These are phyloP conservation scores for Diacarnus erythraeanus DNA, from an alignment of 37 sponge, comb jelly and placozoan species.

Conservation along the genomic window DNA sequence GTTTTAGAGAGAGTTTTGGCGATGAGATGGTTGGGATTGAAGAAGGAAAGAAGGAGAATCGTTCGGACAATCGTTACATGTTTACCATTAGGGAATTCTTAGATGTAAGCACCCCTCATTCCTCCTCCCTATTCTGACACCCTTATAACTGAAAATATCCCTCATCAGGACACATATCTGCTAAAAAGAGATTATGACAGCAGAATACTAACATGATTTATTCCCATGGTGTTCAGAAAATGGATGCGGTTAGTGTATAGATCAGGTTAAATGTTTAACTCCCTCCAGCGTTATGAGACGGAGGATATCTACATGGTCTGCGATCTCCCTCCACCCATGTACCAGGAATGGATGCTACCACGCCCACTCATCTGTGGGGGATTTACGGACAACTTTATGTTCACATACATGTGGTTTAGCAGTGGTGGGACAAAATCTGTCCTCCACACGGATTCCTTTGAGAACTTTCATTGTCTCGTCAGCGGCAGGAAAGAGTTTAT, in stretches of 20 bases:
- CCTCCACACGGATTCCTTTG: conserved; percentile 65
- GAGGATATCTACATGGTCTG: conserved; percentile 67
- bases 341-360: conserved; percentile 57
- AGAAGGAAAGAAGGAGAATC: conserved; percentile 72
- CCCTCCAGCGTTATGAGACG: conserved; percentile 39
- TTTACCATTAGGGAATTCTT: conserved; percentile 49
- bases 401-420: conserved; percentile 74
- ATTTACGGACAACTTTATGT: conserved; percentile 33
- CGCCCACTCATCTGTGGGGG: conserved; percentile 70
- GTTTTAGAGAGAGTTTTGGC: conserved; percentile 61
- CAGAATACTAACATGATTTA: too few species aligned
- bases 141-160: too few species aligned
- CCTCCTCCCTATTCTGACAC: too few species aligned
- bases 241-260: too few species aligned
- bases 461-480: conserved; percentile 81
- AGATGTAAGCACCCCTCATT: conserved; percentile 53
- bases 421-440: conserved; percentile 86
- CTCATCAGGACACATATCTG: too few species aligned
- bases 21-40: conserved; percentile 46
- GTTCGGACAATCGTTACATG: conserved; percentile 16
- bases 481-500: conserved; percentile 71
- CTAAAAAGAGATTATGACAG: too few species aligned
- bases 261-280: too few species aligned
- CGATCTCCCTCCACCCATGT: conserved; percentile 39
- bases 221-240: background rate